Conservation (phyloP, 2,113 vertebrate species). For the Hippoglossus stenolepis region DNA sequence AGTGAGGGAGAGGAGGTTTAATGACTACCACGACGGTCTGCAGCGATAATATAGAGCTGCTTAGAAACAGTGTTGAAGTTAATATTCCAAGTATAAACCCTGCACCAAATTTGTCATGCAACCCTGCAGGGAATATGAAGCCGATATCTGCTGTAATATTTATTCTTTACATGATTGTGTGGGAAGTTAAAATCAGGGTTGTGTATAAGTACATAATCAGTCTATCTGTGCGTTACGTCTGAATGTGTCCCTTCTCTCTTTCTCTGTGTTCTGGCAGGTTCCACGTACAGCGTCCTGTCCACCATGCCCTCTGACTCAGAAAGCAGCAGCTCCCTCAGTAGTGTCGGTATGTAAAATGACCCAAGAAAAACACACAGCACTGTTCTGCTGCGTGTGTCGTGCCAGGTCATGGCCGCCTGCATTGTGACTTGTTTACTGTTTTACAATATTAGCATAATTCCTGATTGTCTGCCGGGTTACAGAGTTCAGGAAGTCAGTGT, state of each 20-base stretch:
- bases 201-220: constrained; percentile 28
- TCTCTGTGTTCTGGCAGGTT: constrained; percentile 83
- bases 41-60: constrained; percentile 54
- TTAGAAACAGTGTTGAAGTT: constrained; percentile 43
- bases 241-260: constrained; percentile 15
- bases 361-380: background rate
- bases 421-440: background rate
- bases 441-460: background rate
- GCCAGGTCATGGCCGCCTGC: background rate
- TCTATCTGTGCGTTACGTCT: constrained; percentile 26
- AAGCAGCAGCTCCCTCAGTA: constrained; percentile 99
- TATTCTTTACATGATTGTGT: constrained; percentile 5
- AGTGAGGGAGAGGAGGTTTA: constrained; percentile 56
- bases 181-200: constrained; percentile 24
- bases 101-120: constrained; percentile 43
- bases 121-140: constrained; percentile 45
- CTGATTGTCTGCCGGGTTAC: background rate
- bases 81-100: constrained; percentile 52
- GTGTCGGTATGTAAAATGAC: constrained; percentile 89
- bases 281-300: constrained; percentile 97
- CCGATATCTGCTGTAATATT: constrained; percentile 35
- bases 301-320: constrained; percentile 99
- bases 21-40: constrained; percentile 62
- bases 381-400: constrained; percentile 12
- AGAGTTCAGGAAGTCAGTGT: background rate